Conservation (phyloP, 2,888 invertebrate genomes). For the Xestia rhomboidea region DNA sequence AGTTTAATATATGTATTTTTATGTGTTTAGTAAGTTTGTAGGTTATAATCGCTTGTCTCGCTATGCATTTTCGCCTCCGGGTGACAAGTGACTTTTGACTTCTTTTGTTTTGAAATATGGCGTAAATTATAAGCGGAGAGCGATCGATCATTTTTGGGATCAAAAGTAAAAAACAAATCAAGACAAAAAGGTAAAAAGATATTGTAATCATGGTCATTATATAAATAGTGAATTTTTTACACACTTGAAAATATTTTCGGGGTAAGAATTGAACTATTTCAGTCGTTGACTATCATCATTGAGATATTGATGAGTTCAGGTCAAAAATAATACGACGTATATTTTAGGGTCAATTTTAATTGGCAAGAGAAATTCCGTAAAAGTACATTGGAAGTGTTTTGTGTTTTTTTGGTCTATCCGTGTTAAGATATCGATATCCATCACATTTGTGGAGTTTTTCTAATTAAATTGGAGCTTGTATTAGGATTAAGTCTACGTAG, state of each 20-base stretch:
- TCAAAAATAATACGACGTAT: background rate
- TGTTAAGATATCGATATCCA: background rate
- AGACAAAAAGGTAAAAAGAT: background rate
- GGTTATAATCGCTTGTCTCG: slow-evolving; percentile 70
- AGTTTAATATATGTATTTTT: slow-evolving; percentile 49
- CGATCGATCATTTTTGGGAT: slow-evolving; percentile 39
- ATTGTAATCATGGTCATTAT: background rate
- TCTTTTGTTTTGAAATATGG: slow-evolving; percentile 79
- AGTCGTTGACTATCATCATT: background rate
- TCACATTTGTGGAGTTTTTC: background rate
- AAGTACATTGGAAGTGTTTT: background rate
- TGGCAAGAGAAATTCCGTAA: background rate
- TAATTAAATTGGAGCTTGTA: background rate
- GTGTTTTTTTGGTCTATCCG: background rate
- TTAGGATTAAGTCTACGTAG: background rate
- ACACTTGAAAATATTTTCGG: background rate
- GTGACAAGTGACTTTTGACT: slow-evolving; percentile 82
- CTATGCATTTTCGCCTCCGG: slow-evolving; percentile 76
- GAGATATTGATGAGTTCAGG: background rate
- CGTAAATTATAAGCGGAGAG: slow-evolving; percentile 53
- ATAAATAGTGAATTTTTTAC: background rate
- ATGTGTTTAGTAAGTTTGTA: slow-evolving; percentile 42
- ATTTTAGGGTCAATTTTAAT: background rate
- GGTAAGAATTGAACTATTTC: background rate
- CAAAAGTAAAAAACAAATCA: background rate